Conservation (phyloP, 2,888 invertebrate species). For the Iphiclides podalirius region DNA sequence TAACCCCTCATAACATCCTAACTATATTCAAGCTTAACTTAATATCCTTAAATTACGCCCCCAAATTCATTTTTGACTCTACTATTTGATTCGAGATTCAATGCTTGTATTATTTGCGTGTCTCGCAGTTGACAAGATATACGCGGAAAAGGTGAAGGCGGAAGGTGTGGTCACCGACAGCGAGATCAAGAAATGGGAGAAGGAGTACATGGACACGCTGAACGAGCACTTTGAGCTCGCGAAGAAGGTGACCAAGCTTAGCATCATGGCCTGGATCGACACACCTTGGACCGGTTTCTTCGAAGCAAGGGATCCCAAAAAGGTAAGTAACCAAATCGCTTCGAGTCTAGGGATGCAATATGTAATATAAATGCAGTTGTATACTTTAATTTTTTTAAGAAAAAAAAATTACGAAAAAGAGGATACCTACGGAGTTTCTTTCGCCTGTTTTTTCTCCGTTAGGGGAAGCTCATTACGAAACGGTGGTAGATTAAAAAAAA, state of each 20-base stretch:
- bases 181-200: slow-evolving; percentile 80
- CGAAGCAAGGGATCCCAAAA: slow-evolving; percentile 89
- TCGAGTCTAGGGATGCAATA: too few species aligned
- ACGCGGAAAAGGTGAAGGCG: slow-evolving; percentile 85
- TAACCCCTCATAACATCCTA: too few species aligned
- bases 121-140: slow-evolving; percentile 83
- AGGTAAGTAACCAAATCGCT: slow-evolving; percentile 60
- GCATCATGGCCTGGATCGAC: slow-evolving; percentile 96
- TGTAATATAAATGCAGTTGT: neutral
- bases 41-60: too few species aligned
- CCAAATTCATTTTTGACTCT: too few species aligned
- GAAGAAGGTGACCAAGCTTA: slow-evolving; percentile 66
- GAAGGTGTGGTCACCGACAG: slow-evolving; percentile 86
- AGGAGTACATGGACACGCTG: slow-evolving; percentile 64
- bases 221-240: slow-evolving; percentile 68
- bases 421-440: too few species aligned
- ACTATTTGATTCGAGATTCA: too few species aligned
- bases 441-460: too few species aligned
- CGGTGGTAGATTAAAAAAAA: too few species aligned
- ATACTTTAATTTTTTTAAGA: too few species aligned
- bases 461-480: too few species aligned
- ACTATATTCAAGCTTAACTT: slow-evolving; percentile 2
- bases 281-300: slow-evolving; percentile 97
- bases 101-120: too few species aligned
- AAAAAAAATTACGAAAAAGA: too few species aligned